phyloP scores from a whole-genome alignment of 2,113 vertebrate genomes.

The Aspidoscelis tigris region DNA sequence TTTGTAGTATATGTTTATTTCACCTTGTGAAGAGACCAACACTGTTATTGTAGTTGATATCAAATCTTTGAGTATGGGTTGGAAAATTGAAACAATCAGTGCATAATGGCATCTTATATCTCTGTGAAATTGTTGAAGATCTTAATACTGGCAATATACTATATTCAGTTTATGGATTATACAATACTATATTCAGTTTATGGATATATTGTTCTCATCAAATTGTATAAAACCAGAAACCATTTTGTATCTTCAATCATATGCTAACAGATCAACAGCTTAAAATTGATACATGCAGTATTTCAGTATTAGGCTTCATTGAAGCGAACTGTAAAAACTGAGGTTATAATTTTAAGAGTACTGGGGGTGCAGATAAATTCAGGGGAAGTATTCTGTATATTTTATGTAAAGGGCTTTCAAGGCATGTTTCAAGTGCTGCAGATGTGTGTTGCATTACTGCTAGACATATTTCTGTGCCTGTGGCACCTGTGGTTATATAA shows the following conservation, averaged over 20 bases:
- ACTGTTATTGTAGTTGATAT: neutral
- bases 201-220: neutral
- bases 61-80: neutral
- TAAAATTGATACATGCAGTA: neutral
- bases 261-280: neutral
- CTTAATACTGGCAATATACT: neutral
- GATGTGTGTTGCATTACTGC: neutral
- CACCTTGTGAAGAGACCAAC: neutral
- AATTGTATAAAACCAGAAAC: neutral
- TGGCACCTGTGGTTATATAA: neutral
- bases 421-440: neutral
- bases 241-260: neutral
- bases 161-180: neutral
- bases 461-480: neutral
- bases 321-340: neutral
- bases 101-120: conserved; percentile 1
- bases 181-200: neutral
- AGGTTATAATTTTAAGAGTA: neutral
- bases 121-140: neutral
- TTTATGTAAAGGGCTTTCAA: neutral
- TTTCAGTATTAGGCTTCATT: neutral
- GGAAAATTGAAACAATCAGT: neutral
- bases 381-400: neutral
- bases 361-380: neutral
- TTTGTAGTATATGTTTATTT: neutral